These are phyloP conservation scores for Hyla sarda DNA, from an alignment of 2,113 vertebrate genomes.

Conservation along the genomic window DNA sequence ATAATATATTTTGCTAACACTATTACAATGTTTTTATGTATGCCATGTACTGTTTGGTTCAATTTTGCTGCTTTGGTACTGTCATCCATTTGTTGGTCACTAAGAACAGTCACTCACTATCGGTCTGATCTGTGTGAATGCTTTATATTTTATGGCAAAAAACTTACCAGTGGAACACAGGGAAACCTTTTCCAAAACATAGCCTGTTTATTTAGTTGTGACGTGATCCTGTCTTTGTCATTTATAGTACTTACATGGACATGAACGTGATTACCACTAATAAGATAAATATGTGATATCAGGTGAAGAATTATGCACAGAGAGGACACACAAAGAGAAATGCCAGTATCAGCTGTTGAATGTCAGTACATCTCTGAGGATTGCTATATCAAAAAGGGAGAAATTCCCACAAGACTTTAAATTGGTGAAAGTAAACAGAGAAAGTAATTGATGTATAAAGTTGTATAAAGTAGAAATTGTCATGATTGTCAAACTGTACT, in stretches of 20 bases:
- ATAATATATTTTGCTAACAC: too few relatives aligned
- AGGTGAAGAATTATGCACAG: background rate
- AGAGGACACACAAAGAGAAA: background rate
- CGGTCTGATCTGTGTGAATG: background rate
- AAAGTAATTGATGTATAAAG: constrained; percentile 80
- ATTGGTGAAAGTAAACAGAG: constrained; percentile 71
- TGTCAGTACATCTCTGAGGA: background rate
- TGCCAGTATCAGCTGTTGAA: background rate
- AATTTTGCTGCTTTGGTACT: too few relatives aligned
- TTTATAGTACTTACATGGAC: too few relatives aligned
- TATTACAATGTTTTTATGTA: too few relatives aligned
- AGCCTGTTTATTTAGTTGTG: background rate
- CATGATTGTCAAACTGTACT: constrained; percentile 77
- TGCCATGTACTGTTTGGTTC: too few relatives aligned
- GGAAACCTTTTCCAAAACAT: background rate
- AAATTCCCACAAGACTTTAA: constrained; percentile 77
- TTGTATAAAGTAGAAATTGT: constrained; percentile 65
- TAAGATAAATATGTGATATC: background rate
- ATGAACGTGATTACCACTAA: background rate
- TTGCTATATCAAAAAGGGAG: constrained; percentile 52
- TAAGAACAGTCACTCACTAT: background rate
- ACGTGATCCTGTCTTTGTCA: background rate
- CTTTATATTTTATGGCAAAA: background rate
- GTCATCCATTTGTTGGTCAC: too few relatives aligned
- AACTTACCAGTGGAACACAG: background rate